A percentile compares a stretch with the other conserved stretches of the same genome.
These are phyloP conservation scores for Dendroctonus ponderosae DNA, from an alignment of 1,140 invertebrate species.

Conservation along the genomic window DNA sequence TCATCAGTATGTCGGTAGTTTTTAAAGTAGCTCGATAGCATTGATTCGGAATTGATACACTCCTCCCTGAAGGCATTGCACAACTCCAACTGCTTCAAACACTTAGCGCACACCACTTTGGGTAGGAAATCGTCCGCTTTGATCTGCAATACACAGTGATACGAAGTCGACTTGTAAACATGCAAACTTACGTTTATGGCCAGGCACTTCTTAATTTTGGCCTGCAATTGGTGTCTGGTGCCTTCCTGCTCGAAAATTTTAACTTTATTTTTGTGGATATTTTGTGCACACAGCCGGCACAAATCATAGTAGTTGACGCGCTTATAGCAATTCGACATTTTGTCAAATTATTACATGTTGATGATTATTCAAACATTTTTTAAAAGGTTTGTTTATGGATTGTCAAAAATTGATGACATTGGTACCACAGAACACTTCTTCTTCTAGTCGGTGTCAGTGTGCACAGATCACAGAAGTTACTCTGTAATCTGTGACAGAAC, in stretches of 20 bases:
- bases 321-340: conserved; percentile 63
- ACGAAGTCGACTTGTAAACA: background rate
- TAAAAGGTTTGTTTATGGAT: conserved; percentile 16
- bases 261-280: conserved; percentile 61
- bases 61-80: conserved; percentile 63
- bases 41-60: conserved; percentile 65
- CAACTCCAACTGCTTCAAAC: conserved; percentile 62
- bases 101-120: conserved; percentile 67
- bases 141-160: conserved; percentile 53
- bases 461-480: no score
- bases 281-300: conserved; percentile 67
- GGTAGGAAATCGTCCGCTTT: conserved; percentile 67
- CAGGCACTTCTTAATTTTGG: conserved; percentile 64
- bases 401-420: conserved; percentile 15
- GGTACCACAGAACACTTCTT: no score
- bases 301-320: conserved; percentile 70
- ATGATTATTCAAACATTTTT: conserved; percentile 10
- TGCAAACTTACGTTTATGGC: conserved; percentile 58
- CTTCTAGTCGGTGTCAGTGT: no score
- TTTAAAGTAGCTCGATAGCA: conserved; percentile 66
- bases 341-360: conserved; percentile 16
- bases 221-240: conserved; percentile 60
- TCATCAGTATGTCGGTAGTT: conserved; percentile 62
- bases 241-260: conserved; percentile 68
- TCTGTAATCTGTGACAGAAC: no score